Evolutionary conservation across 1,140 invertebrate genomes (phyloP).

Genomic region (Centruroides vittatus): DNA sequence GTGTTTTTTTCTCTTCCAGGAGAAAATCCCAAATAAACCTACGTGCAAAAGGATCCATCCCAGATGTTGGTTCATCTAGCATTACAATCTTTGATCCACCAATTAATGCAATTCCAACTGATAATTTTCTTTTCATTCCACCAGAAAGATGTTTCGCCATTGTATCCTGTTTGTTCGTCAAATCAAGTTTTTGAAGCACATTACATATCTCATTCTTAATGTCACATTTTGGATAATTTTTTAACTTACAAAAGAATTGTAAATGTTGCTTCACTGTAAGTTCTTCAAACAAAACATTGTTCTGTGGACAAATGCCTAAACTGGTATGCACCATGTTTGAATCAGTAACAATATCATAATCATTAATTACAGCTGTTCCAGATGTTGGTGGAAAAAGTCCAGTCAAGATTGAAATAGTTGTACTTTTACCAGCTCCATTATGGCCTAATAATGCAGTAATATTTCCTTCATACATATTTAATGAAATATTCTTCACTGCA

Average conservation of each 20-base stretch:
- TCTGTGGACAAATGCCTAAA: constrained; percentile 80
- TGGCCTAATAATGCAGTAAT: constrained; percentile 37
- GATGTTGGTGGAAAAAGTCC: constrained; percentile 51
- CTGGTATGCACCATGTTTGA: constrained; percentile 44
- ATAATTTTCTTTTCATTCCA: constrained; percentile 73
- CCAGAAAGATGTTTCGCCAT: constrained; percentile 61
- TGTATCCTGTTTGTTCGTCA: constrained; percentile 43
- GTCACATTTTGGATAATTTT: constrained; percentile 44
- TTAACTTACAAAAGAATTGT: constrained; percentile 39
- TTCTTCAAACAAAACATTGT: constrained; percentile 46
- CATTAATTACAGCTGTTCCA: constrained; percentile 53
- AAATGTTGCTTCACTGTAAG: constrained; percentile 40
- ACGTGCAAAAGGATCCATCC: constrained; percentile 83
- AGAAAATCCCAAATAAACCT: constrained; percentile 69
- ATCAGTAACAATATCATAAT: constrained; percentile 42
- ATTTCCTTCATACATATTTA: constrained; percentile 35
- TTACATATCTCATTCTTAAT: constrained; percentile 31
- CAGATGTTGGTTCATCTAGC: constrained; percentile 83
- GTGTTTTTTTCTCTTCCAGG: constrained; percentile 33
- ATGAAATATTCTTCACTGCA: constrained; percentile 27
- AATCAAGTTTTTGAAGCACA: constrained; percentile 35
- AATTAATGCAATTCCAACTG: constrained; percentile 73
- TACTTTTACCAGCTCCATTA: constrained; percentile 50
- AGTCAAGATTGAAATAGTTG: constrained; percentile 65
- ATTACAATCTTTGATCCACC: constrained; percentile 44